A percentile compares a stretch with the other conserved stretches of the same genome.
These are phyloP conservation scores for Sylvicola cinctus DNA, from an alignment of 2,888 invertebrate species.

Conservation along the genomic window DNA sequence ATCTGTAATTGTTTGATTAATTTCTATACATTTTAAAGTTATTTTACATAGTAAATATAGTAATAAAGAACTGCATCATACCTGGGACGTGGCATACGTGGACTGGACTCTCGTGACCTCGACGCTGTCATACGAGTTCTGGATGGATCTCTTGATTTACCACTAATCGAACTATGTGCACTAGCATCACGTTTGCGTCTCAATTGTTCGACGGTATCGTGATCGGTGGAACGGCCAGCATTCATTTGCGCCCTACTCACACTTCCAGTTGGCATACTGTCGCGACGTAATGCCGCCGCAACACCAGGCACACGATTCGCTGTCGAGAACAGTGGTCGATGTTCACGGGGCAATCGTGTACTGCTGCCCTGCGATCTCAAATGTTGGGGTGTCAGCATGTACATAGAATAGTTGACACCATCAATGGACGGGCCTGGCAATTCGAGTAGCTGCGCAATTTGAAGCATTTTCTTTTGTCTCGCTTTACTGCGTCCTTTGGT, in stretches of 20 bases:
- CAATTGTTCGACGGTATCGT: constrained; percentile 1
- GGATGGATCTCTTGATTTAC: constrained; percentile 17
- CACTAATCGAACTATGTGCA: background rate
- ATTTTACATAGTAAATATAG: background rate
- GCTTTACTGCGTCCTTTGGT: constrained; percentile 82
- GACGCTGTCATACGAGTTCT: constrained; percentile 19
- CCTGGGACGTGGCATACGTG: constrained; percentile 46
- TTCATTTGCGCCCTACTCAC: constrained; percentile 22
- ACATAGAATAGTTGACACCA: constrained; percentile 15
- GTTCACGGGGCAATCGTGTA: constrained; percentile 20
- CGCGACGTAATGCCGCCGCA: constrained; percentile 32
- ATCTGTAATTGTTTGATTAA: too few species aligned
- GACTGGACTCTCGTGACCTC: constrained; percentile 50
- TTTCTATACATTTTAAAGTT: background rate
- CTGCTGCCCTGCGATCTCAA: too few species aligned
- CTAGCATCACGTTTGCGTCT: constrained; percentile 2
- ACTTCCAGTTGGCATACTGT: constrained; percentile 16
- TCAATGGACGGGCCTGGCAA: constrained; percentile 33
- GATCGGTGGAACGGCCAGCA: background rate
- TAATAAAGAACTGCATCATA: constrained; percentile 7
- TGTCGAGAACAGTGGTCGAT: constrained; percentile 31
- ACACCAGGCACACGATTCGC: constrained; percentile 31
- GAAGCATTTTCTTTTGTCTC: constrained; percentile 89
- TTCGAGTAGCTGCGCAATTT: constrained; percentile 81
- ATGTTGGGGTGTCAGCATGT: too few species aligned